Evolutionary conservation across 2,797 vertebrate species (phyloP).

Genomic region (Rhinophrynus dorsalis): DNA sequence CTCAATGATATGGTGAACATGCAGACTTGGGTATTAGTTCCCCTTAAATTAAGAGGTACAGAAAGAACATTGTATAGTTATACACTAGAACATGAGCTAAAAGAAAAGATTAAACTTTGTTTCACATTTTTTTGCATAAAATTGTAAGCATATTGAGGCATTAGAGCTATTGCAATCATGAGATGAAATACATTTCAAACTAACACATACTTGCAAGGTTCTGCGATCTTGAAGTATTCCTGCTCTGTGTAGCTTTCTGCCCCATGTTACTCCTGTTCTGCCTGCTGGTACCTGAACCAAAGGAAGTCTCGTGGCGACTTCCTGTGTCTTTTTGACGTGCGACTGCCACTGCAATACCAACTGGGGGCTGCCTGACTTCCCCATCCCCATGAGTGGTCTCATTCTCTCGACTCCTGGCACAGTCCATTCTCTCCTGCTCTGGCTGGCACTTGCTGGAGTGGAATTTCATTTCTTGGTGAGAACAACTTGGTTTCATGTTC

Average conservation of each 20-base stretch:
- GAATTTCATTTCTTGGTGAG: slow-evolving; percentile 79
- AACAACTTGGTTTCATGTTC: slow-evolving; percentile 83
- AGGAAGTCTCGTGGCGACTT: slow-evolving; percentile 72
- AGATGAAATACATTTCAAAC: not conserved
- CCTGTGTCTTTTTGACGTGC: slow-evolving; percentile 88
- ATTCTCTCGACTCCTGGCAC: slow-evolving; percentile 76
- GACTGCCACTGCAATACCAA: slow-evolving; percentile 92
- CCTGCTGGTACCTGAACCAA: slow-evolving; percentile 66
- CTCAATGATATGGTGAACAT: no score
- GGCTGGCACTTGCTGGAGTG: slow-evolving; percentile 74
- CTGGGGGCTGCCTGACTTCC: slow-evolving; percentile 91
- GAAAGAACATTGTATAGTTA: no score
- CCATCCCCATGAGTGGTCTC: slow-evolving; percentile 79
- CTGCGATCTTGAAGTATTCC: not conserved
- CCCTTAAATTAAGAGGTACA: no score
- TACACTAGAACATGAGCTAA: no score
- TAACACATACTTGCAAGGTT: not conserved
- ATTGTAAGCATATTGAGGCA: no score
- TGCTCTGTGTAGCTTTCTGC: slow-evolving; percentile 64
- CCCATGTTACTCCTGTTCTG: slow-evolving; percentile 68
- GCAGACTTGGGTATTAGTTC: no score
- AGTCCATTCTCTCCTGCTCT: slow-evolving; percentile 84
- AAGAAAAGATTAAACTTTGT: no score
- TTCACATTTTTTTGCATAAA: no score
- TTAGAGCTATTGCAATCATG: no score